Percentiles rank a stretch among this genome's conserved stretches.
phyloP scores from a whole-genome alignment of 2,113 vertebrate species.

The Microtus oregoni region DNA sequence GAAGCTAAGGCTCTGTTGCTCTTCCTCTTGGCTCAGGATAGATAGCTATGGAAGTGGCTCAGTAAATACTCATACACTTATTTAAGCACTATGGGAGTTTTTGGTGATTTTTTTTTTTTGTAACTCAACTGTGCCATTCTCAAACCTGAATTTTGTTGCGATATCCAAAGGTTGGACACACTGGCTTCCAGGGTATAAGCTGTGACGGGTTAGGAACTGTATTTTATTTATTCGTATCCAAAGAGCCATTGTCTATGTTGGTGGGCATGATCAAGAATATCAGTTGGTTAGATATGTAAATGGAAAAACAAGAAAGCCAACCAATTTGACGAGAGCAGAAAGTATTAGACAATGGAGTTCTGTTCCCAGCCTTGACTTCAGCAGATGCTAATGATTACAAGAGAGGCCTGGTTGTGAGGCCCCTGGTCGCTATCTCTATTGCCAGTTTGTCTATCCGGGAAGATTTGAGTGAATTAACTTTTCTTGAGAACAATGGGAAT shows the following conservation, averaged over 20 bases:
- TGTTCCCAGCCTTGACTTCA: background rate
- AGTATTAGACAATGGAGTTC: background rate
- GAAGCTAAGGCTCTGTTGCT: background rate
- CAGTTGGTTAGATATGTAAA: background rate
- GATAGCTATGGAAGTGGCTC: background rate
- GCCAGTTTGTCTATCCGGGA: background rate
- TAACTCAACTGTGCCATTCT: background rate
- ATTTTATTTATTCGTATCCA: background rate
- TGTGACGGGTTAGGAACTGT: background rate
- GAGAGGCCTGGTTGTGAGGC: background rate
- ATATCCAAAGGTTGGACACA: background rate
- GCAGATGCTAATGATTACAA: background rate
- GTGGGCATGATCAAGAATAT: background rate
- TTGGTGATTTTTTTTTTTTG: background rate
- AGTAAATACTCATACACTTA: background rate
- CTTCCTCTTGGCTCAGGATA: background rate
- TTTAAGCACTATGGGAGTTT: background rate
- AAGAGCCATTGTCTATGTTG: background rate
- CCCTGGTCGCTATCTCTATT: background rate
- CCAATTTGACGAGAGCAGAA: background rate
- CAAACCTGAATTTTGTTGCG: background rate
- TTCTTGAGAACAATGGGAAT: background rate
- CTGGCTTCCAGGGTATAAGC: background rate
- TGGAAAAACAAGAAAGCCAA: background rate
- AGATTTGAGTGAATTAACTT: background rate